Evolutionary conservation across 2,113 vertebrate genomes (phyloP).

Genomic region (Excalfactoria chinensis): DNA sequence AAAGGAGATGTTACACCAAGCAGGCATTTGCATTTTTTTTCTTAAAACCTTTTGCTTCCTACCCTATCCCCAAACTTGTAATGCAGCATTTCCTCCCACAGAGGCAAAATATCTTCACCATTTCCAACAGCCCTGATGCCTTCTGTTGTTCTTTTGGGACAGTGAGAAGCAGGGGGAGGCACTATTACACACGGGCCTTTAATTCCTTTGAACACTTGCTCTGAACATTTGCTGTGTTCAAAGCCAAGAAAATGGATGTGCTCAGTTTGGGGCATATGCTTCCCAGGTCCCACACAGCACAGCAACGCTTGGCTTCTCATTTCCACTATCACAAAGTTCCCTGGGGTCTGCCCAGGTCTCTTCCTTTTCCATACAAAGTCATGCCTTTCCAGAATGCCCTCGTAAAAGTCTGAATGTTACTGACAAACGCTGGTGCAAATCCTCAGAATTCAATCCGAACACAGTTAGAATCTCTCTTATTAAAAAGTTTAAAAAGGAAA

Average conservation of each 20-base stretch:
- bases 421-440: not conserved
- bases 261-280: not conserved
- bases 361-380: not conserved
- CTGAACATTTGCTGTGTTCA: not conserved
- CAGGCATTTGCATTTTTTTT: not conserved
- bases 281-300: not conserved
- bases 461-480: not conserved
- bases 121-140: not conserved
- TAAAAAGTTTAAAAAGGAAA: not conserved
- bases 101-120: not conserved
- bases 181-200: not conserved
- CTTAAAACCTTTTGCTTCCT: not conserved
- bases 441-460: not conserved
- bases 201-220: not conserved
- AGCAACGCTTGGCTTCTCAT: not conserved
- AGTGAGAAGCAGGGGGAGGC: not conserved
- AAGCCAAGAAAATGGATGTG: not conserved
- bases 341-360: not conserved
- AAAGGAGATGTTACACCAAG: not conserved
- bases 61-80: not conserved
- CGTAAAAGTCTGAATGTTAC: not conserved
- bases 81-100: not conserved
- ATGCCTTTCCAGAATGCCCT: not conserved
- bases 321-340: not conserved
- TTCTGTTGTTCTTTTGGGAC: not conserved